These are phyloP conservation scores for Mohoua ochrocephala DNA, from an alignment of 2,113 vertebrate species.

Conservation along the genomic window DNA sequence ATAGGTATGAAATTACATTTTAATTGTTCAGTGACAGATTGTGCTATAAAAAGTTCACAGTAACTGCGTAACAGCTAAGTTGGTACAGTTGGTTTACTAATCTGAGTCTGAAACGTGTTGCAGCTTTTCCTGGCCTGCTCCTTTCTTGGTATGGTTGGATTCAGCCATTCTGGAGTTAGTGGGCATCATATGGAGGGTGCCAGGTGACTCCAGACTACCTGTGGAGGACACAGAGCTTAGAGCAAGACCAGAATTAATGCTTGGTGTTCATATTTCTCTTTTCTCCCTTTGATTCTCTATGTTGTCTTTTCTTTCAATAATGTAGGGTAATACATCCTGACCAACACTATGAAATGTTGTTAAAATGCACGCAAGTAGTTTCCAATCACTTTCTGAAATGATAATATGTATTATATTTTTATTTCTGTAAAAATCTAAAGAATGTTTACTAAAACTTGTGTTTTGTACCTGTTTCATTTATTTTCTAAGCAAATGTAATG, in stretches of 20 bases:
- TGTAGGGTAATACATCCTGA: background rate
- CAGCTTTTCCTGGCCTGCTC: background rate
- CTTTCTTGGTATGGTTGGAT: accelerated
- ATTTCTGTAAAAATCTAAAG: background rate
- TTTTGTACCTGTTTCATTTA: background rate
- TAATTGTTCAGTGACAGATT: background rate
- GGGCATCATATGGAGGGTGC: background rate
- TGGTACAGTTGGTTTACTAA: background rate
- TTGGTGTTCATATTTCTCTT: background rate
- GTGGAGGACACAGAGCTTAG: background rate
- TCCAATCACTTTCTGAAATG: background rate
- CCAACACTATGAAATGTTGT: background rate
- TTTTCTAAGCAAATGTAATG: background rate
- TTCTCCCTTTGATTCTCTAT: background rate
- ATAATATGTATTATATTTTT: background rate
- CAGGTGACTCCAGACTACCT: accelerated
- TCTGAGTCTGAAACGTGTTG: background rate
- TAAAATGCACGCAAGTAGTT: background rate
- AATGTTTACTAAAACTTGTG: background rate
- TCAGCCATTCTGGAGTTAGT: background rate
- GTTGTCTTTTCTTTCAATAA: background rate
- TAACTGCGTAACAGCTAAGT: background rate
- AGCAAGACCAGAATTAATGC: background rate
- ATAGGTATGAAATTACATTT: background rate
- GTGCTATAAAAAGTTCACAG: background rate